phyloP scores from a whole-genome alignment of 2,113 vertebrate genomes.

The Platycercus adscitus region DNA sequence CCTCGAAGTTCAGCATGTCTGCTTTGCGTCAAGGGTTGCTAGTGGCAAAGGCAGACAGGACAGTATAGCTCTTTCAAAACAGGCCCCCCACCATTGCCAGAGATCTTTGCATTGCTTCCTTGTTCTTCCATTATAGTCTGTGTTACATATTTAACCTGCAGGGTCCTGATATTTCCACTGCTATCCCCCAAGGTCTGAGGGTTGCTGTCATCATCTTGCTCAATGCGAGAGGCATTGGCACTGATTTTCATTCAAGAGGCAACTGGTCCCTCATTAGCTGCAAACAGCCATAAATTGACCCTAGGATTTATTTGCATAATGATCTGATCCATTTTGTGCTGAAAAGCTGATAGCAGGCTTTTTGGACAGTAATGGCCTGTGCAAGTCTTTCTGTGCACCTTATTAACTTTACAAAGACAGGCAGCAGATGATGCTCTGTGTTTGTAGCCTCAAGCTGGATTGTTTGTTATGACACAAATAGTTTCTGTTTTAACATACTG shows the following conservation, averaged over 20 bases:
- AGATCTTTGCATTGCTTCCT: background rate
- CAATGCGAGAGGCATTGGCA: background rate
- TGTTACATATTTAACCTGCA: background rate
- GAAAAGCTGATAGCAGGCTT: background rate
- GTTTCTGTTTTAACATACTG: background rate
- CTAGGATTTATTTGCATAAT: background rate
- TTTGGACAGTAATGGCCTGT: background rate
- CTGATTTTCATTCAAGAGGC: background rate
- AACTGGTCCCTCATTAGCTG: background rate
- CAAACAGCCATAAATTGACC: background rate
- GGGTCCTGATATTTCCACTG: background rate
- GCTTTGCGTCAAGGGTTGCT: background rate
- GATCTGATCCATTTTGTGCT: background rate
- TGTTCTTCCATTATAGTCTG: background rate
- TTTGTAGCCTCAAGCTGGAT: background rate
- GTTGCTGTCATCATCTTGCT: background rate
- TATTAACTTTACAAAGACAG: background rate
- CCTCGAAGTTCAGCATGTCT: background rate
- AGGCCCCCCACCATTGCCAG: background rate
- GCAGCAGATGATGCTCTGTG: background rate
- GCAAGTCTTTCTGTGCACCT: background rate
- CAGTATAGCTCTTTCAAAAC: background rate
- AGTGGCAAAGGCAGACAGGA: background rate
- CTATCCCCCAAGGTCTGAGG: background rate
- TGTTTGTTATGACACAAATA: background rate